These are phyloP conservation scores for Berghia stephanieae DNA, from an alignment of 1,140 invertebrate species.

Conservation along the genomic window DNA sequence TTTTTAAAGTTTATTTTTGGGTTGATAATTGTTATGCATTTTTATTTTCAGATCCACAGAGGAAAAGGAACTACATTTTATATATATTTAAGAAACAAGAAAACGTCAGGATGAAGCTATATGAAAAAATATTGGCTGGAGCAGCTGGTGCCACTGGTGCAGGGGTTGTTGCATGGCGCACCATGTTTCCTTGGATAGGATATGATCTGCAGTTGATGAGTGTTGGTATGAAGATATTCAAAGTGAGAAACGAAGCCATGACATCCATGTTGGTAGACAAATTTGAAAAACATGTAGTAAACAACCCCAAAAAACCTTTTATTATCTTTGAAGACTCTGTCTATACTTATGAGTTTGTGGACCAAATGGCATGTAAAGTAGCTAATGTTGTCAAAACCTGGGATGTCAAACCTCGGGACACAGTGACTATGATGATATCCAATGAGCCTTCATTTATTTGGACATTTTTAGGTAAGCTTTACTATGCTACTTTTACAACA, in stretches of 20 bases:
- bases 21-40: no score
- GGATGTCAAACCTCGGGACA: constrained; percentile 44
- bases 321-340: constrained; percentile 52
- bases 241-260: background rate
- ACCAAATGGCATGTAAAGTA: constrained; percentile 51
- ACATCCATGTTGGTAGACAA: constrained; percentile 42
- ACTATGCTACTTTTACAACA: no score
- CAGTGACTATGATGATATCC: constrained; percentile 51
- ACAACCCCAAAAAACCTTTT: constrained; percentile 42
- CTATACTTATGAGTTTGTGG: constrained; percentile 50
- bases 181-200: constrained; percentile 41
- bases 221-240: background rate
- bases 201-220: constrained; percentile 36
- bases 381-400: constrained; percentile 47
- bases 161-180: constrained; percentile 34
- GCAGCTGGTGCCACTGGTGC: constrained; percentile 29
- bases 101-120: constrained; percentile 19
- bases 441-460: constrained; percentile 57
- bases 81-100: no score
- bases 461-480: constrained; percentile 57
- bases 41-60: no score
- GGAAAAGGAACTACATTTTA: no score
- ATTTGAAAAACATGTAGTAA: constrained; percentile 50
- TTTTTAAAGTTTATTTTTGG: no score
- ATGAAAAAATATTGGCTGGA: constrained; percentile 31